phyloP scores from a whole-genome alignment of 1,140 invertebrate genomes.

The Aleiodes sp. region DNA sequence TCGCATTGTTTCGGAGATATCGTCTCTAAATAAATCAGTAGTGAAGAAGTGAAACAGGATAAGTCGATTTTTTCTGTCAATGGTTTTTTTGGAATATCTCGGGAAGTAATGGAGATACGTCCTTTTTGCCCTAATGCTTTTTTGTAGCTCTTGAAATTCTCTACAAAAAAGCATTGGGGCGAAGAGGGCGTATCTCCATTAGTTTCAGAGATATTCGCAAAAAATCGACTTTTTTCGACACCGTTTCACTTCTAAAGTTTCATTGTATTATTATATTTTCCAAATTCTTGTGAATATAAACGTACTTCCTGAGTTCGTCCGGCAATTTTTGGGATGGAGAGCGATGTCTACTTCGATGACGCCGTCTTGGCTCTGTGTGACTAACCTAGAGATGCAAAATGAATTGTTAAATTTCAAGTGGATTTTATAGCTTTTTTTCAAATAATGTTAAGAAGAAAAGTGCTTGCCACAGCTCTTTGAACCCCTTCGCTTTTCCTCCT shows the following conservation, averaged over 20 bases:
- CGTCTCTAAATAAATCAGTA: too few species aligned
- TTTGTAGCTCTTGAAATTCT: too few species aligned
- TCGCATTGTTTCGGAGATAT: too few species aligned
- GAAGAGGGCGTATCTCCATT: too few species aligned
- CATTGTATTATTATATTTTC: conserved; percentile 25
- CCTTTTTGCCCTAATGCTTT: too few species aligned
- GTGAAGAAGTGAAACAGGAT: too few species aligned
- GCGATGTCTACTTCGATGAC: conserved; percentile 61
- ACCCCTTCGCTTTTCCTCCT: conserved; percentile 74
- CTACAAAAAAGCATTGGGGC: too few species aligned
- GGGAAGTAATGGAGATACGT: too few species aligned
- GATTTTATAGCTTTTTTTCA: conserved; percentile 6
- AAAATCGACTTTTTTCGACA: conserved; percentile 47
- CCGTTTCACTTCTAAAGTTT: too few species aligned
- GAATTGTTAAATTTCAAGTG: neutral
- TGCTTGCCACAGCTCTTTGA: conserved; percentile 63
- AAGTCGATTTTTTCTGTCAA: too few species aligned
- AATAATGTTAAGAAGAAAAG: conserved; percentile 21
- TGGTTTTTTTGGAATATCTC: too few species aligned
- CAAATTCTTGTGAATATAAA: neutral
- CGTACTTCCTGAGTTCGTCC: conserved; percentile 62
- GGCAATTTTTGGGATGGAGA: conserved; percentile 63
- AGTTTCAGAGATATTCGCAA: too few species aligned
- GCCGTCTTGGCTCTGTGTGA: conserved; percentile 61
- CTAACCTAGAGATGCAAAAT: conserved; percentile 50